Conservation (phyloP, 2,113 vertebrate genomes). For the Lanius ludovicianus region DNA sequence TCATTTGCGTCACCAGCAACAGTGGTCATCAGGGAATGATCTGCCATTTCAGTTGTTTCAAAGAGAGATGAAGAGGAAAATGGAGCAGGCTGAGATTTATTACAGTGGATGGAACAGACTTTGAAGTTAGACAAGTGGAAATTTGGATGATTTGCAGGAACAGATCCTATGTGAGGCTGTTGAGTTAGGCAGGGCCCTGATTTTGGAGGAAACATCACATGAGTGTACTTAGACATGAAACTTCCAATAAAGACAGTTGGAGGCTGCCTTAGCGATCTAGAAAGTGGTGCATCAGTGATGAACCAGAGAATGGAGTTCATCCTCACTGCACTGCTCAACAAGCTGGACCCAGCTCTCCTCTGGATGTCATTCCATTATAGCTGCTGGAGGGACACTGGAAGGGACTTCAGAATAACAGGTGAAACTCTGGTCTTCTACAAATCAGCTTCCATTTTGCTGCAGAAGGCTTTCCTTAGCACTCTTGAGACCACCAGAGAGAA, state of each 20-base stretch:
- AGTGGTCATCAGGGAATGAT: background rate
- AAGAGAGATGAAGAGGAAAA: background rate
- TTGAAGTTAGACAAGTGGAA: background rate
- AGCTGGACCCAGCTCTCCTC: background rate
- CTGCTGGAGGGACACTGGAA: background rate
- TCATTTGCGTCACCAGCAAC: background rate
- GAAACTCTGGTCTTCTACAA: background rate
- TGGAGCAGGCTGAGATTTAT: background rate
- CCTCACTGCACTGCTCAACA: background rate
- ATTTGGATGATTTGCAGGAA: slow-evolving; percentile 3
- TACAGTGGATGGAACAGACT: background rate
- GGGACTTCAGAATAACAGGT: background rate
- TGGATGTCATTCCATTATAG: background rate
- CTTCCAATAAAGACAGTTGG: background rate
- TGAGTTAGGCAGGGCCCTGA: background rate
- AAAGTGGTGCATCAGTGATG: background rate
- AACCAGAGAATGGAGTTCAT: background rate
- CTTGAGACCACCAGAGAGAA: background rate
- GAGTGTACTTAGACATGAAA: background rate
- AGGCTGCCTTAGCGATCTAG: background rate
- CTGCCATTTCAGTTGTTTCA: background rate
- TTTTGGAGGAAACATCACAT: background rate
- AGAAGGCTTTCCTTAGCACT: background rate
- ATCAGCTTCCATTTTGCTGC: background rate
- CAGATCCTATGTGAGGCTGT: background rate